Evolutionary conservation across 2,888 invertebrate species (phyloP).

Genomic region (Drosophila falleni): DNA sequence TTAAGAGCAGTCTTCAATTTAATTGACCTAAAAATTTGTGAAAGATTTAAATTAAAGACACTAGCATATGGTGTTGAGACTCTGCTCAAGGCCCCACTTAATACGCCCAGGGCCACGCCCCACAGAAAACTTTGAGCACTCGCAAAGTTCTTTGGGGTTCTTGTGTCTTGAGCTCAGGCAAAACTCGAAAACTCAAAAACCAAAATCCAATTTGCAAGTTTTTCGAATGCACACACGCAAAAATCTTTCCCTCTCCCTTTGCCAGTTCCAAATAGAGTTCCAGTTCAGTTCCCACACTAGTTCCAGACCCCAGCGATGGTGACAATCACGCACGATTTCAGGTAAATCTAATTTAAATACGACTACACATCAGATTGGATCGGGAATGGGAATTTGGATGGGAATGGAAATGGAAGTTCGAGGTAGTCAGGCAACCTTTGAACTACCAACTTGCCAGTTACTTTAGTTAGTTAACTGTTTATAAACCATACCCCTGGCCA

Average conservation of each 20-base stretch:
- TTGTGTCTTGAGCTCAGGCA: constrained; percentile 42
- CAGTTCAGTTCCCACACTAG: constrained; percentile 16
- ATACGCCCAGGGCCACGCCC: constrained; percentile 1
- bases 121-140: constrained; percentile 28
- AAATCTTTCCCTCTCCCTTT: constrained; percentile 16
- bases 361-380: constrained; percentile 66
- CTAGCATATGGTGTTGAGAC: constrained; percentile 19
- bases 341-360: constrained; percentile 81
- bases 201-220: constrained; percentile 80
- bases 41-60: constrained; percentile 59
- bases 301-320: constrained; percentile 42
- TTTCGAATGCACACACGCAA: constrained; percentile 71
- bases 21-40: constrained; percentile 64
- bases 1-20: constrained; percentile 72
- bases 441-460: constrained; percentile 61
- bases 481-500: constrained; percentile 51
- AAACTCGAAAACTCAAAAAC: constrained; percentile 71
- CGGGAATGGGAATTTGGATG: background rate
- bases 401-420: background rate
- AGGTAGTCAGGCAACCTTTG: constrained; percentile 62
- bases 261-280: constrained; percentile 5
- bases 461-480: constrained; percentile 80
- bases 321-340: constrained; percentile 82
- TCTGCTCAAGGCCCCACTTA: constrained; percentile 18
- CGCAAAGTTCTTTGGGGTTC: constrained; percentile 41